These are phyloP conservation scores for Helicoverpa assulta DNA, from an alignment of 2,888 invertebrate genomes.

Conservation along the genomic window DNA sequence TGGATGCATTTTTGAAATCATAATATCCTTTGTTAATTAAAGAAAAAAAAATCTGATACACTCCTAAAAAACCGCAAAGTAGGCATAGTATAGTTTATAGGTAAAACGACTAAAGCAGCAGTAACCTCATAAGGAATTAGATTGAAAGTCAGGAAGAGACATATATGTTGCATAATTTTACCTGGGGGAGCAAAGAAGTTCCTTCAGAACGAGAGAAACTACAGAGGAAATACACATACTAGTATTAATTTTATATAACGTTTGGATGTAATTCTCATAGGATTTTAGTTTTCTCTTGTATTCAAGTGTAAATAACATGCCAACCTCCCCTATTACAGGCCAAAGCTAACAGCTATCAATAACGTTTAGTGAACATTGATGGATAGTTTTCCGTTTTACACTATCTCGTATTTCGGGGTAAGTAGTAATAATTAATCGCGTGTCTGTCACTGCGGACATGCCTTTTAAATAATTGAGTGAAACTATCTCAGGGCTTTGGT, in stretches of 20 bases:
- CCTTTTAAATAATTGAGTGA: conserved; percentile 52
- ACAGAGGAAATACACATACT: too few relatives aligned
- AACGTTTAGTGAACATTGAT: conserved; percentile 40
- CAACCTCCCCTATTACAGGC: background rate
- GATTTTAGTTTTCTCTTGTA: background rate
- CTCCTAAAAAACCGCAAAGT: too few relatives aligned
- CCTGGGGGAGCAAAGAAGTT: too few relatives aligned
- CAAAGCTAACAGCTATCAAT: conserved; percentile 48
- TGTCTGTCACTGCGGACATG: conserved; percentile 44
- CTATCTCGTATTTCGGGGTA: conserved; percentile 47
- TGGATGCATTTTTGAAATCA: background rate
- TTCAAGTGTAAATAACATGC: background rate
- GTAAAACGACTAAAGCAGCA: too few relatives aligned
- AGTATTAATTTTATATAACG: too few relatives aligned
- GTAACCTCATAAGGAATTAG: too few relatives aligned
- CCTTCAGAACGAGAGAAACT: too few relatives aligned
- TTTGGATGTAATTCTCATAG: too few relatives aligned
- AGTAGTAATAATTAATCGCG: conserved; percentile 53
- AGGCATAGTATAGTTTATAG: too few relatives aligned
- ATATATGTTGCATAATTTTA: too few relatives aligned
- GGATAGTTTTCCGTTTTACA: conserved; percentile 51
- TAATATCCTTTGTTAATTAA: background rate
- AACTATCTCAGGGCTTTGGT: conserved; percentile 25
- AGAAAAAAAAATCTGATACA: too few relatives aligned
- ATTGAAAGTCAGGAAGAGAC: too few relatives aligned